A percentile compares a stretch with the other conserved stretches of the same genome.
Conservation (phyloP, 37 sponge, comb jelly and placozoan genomes). For the Aphrocallistes beatrix region DNA sequence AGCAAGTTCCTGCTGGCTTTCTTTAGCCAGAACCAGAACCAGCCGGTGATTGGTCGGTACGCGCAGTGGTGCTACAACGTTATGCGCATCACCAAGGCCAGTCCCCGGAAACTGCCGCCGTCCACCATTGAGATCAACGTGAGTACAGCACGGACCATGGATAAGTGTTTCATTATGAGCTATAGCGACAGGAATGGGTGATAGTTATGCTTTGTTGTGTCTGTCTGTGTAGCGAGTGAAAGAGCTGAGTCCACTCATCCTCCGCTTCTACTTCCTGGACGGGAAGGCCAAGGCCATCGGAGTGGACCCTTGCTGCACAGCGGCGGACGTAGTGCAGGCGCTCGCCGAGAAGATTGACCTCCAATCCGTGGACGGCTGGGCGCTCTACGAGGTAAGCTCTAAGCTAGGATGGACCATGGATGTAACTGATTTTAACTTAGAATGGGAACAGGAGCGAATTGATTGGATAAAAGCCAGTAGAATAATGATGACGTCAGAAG, state of each 20-base stretch:
- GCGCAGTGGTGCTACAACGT: constrained; percentile 53
- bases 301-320: constrained; percentile 66
- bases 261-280: constrained; percentile 92
- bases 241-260: constrained; percentile 69
- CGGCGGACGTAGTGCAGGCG: constrained; percentile 57
- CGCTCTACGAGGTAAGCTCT: constrained; percentile 65
- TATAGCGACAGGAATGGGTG: too few species aligned
- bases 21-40: constrained; percentile 31
- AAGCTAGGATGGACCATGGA: too few species aligned
- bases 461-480: too few species aligned
- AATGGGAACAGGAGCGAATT: too few species aligned
- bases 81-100: constrained; percentile 55
- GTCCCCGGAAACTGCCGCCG: constrained; percentile 57
- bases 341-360: constrained; percentile 80
- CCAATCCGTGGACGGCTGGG: constrained; percentile 85
- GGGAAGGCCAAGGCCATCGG: constrained; percentile 92
- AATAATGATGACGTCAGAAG: too few species aligned
- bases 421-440: too few species aligned
- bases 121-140: constrained; percentile 89
- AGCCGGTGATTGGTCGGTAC: constrained; percentile 34
- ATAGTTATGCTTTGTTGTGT: background rate
- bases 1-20: constrained; percentile 87
- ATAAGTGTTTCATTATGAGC: too few species aligned
- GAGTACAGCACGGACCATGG: too few species aligned
- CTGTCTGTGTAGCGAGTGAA: constrained; percentile 43